Percentiles rank a stretch among this genome's conserved stretches.
Evolutionary conservation across 2,113 vertebrate genomes (phyloP).

Genomic region (Gadus chalcogrammus): DNA sequence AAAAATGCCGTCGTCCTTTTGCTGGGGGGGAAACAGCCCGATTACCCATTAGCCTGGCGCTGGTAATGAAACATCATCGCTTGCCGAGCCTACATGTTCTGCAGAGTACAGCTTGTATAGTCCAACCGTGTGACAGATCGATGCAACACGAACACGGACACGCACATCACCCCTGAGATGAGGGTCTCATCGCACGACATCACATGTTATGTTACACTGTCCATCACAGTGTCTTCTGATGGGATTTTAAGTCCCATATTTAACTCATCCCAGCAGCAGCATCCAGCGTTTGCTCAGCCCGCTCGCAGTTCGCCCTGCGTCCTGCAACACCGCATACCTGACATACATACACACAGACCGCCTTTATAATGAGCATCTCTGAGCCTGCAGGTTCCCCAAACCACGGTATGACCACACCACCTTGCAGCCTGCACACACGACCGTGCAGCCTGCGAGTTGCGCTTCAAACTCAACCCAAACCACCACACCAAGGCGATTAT

Average conservation of each 20-base stretch:
- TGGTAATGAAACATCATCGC: slow-evolving; percentile 8
- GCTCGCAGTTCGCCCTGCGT: neutral
- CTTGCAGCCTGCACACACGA: neutral
- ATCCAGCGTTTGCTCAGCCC: neutral
- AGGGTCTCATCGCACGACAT: slow-evolving; percentile 20
- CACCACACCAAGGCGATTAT: no score
- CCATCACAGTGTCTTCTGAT: slow-evolving; percentile 42
- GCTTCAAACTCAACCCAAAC: no score
- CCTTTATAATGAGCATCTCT: slow-evolving; percentile 22
- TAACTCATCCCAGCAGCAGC: neutral
- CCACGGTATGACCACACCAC: neutral
- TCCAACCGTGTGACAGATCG: slow-evolving; percentile 44
- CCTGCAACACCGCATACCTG: slow-evolving; percentile 16
- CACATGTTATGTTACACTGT: slow-evolving; percentile 35
- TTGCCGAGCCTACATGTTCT: slow-evolving; percentile 18
- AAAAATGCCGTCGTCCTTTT: neutral
- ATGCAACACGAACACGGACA: slow-evolving; percentile 36
- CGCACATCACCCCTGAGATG: slow-evolving; percentile 4
- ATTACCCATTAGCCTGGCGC: slow-evolving; percentile 29
- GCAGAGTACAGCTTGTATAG: slow-evolving; percentile 34
- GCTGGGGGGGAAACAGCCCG: slow-evolving; percentile 9
- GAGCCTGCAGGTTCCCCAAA: slow-evolving; percentile 8
- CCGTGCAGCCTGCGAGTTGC: neutral
- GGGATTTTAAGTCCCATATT: slow-evolving; percentile 56
- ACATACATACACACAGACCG: slow-evolving; percentile 16